Conservation (phyloP, 2,113 vertebrate species). For the Aleadryas rufinucha region DNA sequence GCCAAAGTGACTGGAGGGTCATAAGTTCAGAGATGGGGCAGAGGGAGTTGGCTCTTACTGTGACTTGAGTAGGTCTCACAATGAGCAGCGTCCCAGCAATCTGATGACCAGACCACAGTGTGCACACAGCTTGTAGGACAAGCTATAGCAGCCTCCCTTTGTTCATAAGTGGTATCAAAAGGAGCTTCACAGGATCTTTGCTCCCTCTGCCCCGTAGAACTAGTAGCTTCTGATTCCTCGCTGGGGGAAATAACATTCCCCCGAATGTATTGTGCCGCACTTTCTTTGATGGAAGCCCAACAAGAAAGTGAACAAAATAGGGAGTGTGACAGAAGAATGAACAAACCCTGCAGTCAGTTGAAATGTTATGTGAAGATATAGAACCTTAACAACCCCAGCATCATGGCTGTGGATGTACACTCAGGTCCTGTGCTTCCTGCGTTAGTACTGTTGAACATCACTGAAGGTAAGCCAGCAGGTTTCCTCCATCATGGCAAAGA, state of each 20-base stretch:
- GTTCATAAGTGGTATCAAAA: neutral
- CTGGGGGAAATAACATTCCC: neutral
- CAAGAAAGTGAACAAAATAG: neutral
- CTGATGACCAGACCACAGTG: fast-evolving
- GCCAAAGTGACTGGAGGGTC: neutral
- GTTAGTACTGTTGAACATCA: fast-evolving
- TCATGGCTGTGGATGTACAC: neutral
- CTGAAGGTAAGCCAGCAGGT: neutral
- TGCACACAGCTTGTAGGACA: fast-evolving
- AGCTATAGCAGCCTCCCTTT: neutral
- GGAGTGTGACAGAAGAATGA: neutral
- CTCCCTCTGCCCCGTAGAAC: neutral
- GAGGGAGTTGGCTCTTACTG: neutral
- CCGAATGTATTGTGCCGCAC: fast-evolving
- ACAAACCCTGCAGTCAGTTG: neutral
- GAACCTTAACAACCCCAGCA: neutral
- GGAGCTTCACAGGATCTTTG: neutral
- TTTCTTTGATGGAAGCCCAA: neutral
- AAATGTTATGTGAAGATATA: neutral
- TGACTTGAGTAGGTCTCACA: neutral
- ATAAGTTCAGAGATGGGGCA: neutral
- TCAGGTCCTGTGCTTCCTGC: neutral
- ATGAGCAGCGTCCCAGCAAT: neutral
- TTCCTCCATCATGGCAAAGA: neutral
- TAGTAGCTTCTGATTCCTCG: neutral